These are phyloP conservation scores for Drosophila infuscata DNA, from an alignment of 2,888 invertebrate genomes.

Conservation along the genomic window DNA sequence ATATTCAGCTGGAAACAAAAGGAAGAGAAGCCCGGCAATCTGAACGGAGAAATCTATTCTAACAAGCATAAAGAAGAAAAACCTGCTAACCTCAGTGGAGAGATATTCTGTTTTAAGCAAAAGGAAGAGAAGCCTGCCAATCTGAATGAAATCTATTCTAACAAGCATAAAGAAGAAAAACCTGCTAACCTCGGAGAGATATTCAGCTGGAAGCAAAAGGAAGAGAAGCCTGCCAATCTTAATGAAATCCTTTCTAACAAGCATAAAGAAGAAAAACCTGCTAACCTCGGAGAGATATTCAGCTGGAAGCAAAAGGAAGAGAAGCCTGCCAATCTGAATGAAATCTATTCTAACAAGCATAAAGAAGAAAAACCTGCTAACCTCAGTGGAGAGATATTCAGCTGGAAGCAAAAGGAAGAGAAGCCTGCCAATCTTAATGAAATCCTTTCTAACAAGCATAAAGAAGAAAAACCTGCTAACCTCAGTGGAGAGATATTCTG, in stretches of 20 bases:
- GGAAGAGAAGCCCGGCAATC: slow-evolving; percentile 7
- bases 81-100: not conserved
- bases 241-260: not conserved
- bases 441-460: not conserved
- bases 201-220: not conserved
- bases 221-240: not conserved
- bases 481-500: not conserved
- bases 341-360: not conserved
- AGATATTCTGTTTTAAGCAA: not conserved
- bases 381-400: not conserved
- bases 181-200: not conserved
- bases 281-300: not conserved
- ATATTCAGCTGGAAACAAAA: not conserved
- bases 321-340: not conserved
- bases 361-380: not conserved
- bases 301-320: not conserved
- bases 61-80: not conserved
- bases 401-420: not conserved
- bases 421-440: too few species aligned
- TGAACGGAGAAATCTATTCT: not conserved
- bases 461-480: not conserved
- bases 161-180: not conserved
- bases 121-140: not conserved
- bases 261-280: slow-evolving; percentile 2
- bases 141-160: not conserved